These are phyloP conservation scores for Oscheius sp. DNA, from an alignment of 2,888 invertebrate genomes.

Conservation along the genomic window DNA sequence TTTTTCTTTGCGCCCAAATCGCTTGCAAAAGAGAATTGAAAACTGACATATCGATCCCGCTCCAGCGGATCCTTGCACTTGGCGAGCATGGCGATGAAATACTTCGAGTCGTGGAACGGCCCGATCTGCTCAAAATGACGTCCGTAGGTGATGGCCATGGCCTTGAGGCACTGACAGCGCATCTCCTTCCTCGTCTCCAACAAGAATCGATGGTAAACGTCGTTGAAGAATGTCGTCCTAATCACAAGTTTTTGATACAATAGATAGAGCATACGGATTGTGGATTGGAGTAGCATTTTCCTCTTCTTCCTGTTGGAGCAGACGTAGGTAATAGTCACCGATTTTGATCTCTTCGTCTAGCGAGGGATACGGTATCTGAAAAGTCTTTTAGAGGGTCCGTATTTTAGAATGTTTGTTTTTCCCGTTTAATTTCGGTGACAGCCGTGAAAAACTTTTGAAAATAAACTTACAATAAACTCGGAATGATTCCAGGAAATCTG, in stretches of 20 bases:
- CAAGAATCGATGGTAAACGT: constrained; percentile 95
- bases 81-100: constrained; percentile 93
- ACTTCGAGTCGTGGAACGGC: constrained; percentile 93
- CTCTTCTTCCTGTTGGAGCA: constrained; percentile 88
- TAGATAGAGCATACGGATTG: constrained; percentile 73
- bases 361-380: constrained; percentile 86
- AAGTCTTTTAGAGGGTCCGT: not conserved
- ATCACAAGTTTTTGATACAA: constrained; percentile 24
- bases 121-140: constrained; percentile 95
- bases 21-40: not conserved
- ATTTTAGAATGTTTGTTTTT: not conserved
- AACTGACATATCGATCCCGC: constrained; percentile 80
- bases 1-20: too few species aligned
- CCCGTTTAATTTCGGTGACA: not conserved
- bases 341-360: constrained; percentile 96
- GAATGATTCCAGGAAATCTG: constrained; percentile 95
- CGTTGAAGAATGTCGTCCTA: constrained; percentile 96
- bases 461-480: constrained; percentile 84
- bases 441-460: too few species aligned
- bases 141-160: constrained; percentile 91
- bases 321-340: constrained; percentile 94
- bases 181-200: constrained; percentile 89
- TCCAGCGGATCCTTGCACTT: constrained; percentile 87
- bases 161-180: constrained; percentile 97
- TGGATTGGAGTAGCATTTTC: constrained; percentile 76